Evolutionary conservation across 2,797 vertebrate species (phyloP), one percentile per base, ranked within the genome.

Genomic region (Chrysocyon brachyurus): DNA sequence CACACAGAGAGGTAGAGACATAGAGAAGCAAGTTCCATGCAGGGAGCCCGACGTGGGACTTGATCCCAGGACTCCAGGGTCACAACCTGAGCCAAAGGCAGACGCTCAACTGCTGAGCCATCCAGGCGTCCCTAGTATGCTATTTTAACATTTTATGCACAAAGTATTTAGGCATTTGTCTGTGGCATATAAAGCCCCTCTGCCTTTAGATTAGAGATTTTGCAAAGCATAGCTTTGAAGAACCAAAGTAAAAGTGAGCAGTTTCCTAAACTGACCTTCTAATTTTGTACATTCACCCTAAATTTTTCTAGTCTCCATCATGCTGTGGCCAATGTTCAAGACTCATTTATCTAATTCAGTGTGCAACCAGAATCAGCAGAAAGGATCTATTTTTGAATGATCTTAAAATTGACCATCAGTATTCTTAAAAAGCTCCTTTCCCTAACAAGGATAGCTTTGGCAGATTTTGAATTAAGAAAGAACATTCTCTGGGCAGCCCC

Each of bases 321-420:
- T 61, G 52, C 28, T 68, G 9, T 66, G 31, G 26, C 66, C 54
- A 95, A 19, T 73, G 82, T 66, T 91, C 64, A 79, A n/a, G 83
- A 14, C 56, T 87, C 54, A 70, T 26, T 91, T 84, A 49, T 90
- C 14, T n/a, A 86, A 19, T 77, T 90, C 61, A 59, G 17, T 77
- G 12, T 31, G 8, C 4, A 24, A 21, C 77, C 36, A 64, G 52
- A 81, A 93, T 73, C 66, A 91, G 46, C 46, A 64, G 31, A 68
- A 61, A 83, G 26, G n/a, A 36, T 87, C 63, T 59, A n/a, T 59
- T 96, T 94, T 79, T 91, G 28, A 88, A 57, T 87, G 57, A 12
- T 86, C 72, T 91, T 93, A 86, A 88, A 91, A 73, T 49, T 64
- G 72, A 66, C 19, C 84, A 26, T 91, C 52, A 81, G 17, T 87